These are phyloP conservation scores for Matsumyia berberina DNA, from an alignment of 2,888 invertebrate genomes.

Conservation along the genomic window DNA sequence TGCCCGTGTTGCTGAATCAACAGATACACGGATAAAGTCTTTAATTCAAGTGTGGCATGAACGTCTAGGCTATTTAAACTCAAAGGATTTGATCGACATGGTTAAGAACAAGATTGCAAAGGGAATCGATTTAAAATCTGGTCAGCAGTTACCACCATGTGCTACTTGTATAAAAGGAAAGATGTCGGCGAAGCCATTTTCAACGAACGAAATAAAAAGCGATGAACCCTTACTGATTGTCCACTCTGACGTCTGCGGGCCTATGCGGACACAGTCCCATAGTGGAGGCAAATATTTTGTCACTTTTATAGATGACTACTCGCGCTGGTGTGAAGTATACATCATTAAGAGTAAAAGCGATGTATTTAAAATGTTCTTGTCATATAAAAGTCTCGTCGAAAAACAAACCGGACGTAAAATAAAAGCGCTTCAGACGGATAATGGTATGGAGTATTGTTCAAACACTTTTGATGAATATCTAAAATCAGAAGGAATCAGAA, in stretches of 20 bases:
- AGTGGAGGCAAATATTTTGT: constrained; percentile 34
- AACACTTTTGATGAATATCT: too few relatives aligned
- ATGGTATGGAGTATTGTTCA: too few relatives aligned
- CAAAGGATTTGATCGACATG: not conserved
- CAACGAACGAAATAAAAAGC: constrained; percentile 5
- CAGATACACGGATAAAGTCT: too few relatives aligned
- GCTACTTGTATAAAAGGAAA: not conserved
- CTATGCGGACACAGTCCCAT: constrained; percentile 31
- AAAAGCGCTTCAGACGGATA: too few relatives aligned
- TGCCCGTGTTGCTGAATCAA: too few relatives aligned
- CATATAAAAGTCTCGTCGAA: not conserved
- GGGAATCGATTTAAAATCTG: too few relatives aligned
- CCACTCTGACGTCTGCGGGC: constrained; percentile 16
- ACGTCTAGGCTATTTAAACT: constrained; percentile 35
- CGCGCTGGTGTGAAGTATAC: constrained; percentile 38
- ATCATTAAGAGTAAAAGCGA: constrained; percentile 28
- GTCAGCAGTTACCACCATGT: too few relatives aligned
- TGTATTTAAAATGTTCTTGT: constrained; percentile 2
- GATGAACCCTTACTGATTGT: constrained; percentile 19
- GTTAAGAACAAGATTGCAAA: constrained; percentile 11
- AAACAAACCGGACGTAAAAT: too few relatives aligned
- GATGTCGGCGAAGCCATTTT: constrained; percentile 22
- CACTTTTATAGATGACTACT: constrained; percentile 31
- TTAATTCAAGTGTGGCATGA: too few relatives aligned
- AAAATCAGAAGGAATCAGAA: too few relatives aligned